Conservation (phyloP, 2,113 vertebrate species). For the Microcebus ravelobensis region DNA sequence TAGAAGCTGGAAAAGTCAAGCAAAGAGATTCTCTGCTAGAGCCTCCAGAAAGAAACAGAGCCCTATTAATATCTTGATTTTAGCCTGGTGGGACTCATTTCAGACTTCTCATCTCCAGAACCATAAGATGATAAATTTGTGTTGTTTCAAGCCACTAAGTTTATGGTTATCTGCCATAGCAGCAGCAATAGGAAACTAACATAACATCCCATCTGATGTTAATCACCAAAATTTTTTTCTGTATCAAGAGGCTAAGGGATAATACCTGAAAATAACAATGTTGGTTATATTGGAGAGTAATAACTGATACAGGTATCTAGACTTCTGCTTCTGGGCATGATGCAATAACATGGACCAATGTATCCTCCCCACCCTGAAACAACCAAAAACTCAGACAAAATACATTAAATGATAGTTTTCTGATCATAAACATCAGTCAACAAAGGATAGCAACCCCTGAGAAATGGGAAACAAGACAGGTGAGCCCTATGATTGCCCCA, state of each 20-base stretch:
- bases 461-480: not conserved
- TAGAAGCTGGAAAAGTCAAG: conserved; percentile 13
- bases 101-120: not conserved
- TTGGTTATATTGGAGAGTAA: not conserved
- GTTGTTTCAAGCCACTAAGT: not conserved
- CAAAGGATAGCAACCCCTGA: not conserved
- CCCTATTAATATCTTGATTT: not conserved
- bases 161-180: not conserved
- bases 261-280: not conserved
- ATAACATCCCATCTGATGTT: not conserved
- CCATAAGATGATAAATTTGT: not conserved
- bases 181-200: not conserved
- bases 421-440: not conserved
- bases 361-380: not conserved
- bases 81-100: not conserved
- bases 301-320: not conserved
- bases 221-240: conserved; percentile 12
- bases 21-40: not conserved
- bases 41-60: not conserved
- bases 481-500: not conserved
- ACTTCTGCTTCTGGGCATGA: not conserved
- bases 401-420: not conserved
- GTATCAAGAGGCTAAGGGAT: not conserved
- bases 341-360: not conserved
- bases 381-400: not conserved